phyloP scores from a whole-genome alignment of 2,888 invertebrate species.

The Epirrita christyi region DNA sequence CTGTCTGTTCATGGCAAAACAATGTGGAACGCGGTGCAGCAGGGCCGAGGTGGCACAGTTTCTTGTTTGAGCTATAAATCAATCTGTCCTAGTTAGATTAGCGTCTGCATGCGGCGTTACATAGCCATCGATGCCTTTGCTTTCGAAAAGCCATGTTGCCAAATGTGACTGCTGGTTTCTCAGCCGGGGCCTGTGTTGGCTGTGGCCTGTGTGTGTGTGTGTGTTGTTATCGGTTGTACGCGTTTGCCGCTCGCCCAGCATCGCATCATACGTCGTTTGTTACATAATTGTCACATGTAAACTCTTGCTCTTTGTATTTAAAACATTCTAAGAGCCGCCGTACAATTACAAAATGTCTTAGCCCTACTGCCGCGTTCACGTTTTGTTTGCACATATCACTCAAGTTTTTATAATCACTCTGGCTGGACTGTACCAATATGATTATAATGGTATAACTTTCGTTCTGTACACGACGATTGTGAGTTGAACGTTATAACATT shows the following conservation, averaged over 20 bases:
- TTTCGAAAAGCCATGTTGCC: slow-evolving; percentile 72
- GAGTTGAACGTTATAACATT: slow-evolving; percentile 15
- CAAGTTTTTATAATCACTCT: slow-evolving; percentile 39
- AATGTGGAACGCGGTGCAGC: slow-evolving; percentile 71
- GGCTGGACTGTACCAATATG: slow-evolving; percentile 24
- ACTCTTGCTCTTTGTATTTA: slow-evolving; percentile 70
- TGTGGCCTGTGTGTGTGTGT: slow-evolving; percentile 45
- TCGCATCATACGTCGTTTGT: slow-evolving; percentile 27
- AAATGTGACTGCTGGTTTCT: slow-evolving; percentile 63
- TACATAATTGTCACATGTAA: slow-evolving; percentile 47
- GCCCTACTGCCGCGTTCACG: slow-evolving; percentile 36
- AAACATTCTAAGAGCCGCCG: slow-evolving; percentile 64
- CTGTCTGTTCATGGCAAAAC: slow-evolving; percentile 70
- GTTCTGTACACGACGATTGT: slow-evolving; percentile 22
- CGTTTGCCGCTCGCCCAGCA: slow-evolving; percentile 43
- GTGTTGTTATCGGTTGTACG: slow-evolving; percentile 44
- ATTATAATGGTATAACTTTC: slow-evolving; percentile 30
- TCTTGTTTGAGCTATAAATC: slow-evolving; percentile 79
- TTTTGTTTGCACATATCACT: slow-evolving; percentile 40
- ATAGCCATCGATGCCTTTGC: slow-evolving; percentile 65
- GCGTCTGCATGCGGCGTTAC: slow-evolving; percentile 64
- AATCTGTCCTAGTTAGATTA: slow-evolving; percentile 79
- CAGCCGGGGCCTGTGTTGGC: slow-evolving; percentile 46
- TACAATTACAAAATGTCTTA: slow-evolving; percentile 60
- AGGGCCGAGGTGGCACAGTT: slow-evolving; percentile 80